phyloP scores from a whole-genome alignment of 2,797 vertebrate species.

The Babyrousa celebensis region DNA sequence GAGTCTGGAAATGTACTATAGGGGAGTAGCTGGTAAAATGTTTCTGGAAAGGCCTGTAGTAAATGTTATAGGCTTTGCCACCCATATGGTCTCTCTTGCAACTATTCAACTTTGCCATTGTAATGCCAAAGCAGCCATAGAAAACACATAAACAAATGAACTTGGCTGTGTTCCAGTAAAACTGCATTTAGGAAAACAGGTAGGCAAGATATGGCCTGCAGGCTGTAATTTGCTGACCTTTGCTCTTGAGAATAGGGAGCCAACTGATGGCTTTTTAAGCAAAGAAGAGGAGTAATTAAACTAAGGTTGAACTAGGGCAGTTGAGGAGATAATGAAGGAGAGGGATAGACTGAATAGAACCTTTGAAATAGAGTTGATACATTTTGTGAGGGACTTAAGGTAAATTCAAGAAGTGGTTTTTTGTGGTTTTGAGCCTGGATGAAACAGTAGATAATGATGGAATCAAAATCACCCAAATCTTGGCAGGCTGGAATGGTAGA shows the following conservation, averaged over 20 bases:
- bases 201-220: constrained; percentile 57
- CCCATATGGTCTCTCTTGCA: not conserved
- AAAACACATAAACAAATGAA: not conserved
- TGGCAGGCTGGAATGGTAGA: not conserved
- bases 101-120: constrained; percentile 16
- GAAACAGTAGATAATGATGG: not conserved
- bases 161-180: not conserved
- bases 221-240: constrained; percentile 33
- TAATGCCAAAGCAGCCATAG: not conserved
- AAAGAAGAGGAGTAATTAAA: constrained; percentile 61
- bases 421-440: not conserved
- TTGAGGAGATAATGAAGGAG: not conserved
- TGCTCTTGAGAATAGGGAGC: not conserved
- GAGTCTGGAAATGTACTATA: constrained; percentile 14
- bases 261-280: constrained; percentile 28
- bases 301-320: not conserved
- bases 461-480: not conserved
- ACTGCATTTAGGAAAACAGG: constrained; percentile 56
- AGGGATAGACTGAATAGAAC: not conserved
- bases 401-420: not conserved
- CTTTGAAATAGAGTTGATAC: not conserved
- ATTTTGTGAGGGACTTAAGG: constrained; percentile 21
- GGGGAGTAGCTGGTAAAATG: not conserved
- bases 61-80: not conserved
- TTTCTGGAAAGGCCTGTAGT: not conserved